Conservation (phyloP, 2,113 vertebrate genomes). For the Oriolus oriolus region DNA sequence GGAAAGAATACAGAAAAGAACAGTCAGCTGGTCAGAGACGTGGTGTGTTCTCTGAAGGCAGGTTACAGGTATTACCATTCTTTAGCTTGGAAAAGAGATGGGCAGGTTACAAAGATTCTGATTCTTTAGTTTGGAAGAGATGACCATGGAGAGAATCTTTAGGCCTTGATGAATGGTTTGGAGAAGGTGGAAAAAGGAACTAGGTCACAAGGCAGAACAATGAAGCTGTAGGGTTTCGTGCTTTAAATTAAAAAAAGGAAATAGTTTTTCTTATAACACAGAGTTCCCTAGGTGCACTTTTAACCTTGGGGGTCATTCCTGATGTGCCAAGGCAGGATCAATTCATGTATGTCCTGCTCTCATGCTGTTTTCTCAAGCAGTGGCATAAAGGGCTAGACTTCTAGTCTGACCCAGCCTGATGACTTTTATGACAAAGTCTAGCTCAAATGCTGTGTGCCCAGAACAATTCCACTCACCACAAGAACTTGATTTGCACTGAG, state of each 20-base stretch:
- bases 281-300: background rate
- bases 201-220: background rate
- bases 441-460: background rate
- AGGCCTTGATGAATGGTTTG: background rate
- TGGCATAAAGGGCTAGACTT: background rate
- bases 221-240: background rate
- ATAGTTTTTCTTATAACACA: background rate
- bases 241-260: background rate
- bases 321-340: background rate
- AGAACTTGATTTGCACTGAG: background rate
- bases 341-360: accelerated
- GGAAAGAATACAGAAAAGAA: background rate
- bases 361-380: background rate
- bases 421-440: background rate
- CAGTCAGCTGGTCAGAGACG: accelerated
- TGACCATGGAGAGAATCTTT: background rate
- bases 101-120: background rate
- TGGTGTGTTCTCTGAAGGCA: background rate
- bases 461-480: background rate
- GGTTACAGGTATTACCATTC: background rate
- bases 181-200: background rate
- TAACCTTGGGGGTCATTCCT: background rate
- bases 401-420: background rate
- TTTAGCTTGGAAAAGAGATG: background rate
- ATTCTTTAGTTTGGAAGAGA: background rate